These are phyloP conservation scores for Teinopalpus imperialis DNA, from an alignment of 2,888 invertebrate genomes.

Conservation along the genomic window DNA sequence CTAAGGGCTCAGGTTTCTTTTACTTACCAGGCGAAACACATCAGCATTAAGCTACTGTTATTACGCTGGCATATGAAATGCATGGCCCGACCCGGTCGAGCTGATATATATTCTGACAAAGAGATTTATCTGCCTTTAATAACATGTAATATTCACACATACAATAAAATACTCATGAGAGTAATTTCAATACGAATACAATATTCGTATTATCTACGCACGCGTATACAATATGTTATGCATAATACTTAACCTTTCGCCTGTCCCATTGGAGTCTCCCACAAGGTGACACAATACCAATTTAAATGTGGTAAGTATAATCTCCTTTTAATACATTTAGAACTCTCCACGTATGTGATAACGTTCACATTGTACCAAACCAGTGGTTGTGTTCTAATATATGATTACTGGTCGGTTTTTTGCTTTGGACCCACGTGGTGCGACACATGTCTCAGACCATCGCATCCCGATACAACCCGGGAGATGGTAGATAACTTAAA, in stretches of 20 bases:
- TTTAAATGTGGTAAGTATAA: constrained; percentile 24
- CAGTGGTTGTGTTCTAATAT: constrained; percentile 21
- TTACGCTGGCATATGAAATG: too few relatives aligned
- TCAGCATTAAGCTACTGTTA: too few relatives aligned
- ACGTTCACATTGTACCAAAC: constrained; percentile 25
- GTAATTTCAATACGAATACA: too few relatives aligned
- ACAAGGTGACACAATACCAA: constrained; percentile 58
- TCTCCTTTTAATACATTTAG: constrained; percentile 11
- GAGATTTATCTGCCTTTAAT: too few relatives aligned
- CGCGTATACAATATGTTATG: constrained; percentile 65
- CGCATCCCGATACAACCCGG: constrained; percentile 65
- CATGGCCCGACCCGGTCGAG: too few relatives aligned
- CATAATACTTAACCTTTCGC: constrained; percentile 73
- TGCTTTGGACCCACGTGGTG: constrained; percentile 73
- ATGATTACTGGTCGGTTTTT: constrained; percentile 36
- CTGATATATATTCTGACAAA: too few relatives aligned
- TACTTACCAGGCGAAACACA: too few relatives aligned
- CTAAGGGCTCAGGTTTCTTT: too few relatives aligned
- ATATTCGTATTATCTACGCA: constrained; percentile 36
- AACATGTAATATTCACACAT: too few relatives aligned
- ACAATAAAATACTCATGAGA: too few relatives aligned
- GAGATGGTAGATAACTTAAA: constrained; percentile 59
- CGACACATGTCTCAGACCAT: constrained; percentile 68
- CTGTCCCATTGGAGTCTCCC: constrained; percentile 70
- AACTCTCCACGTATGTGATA: rapidly evolving